Conservation (phyloP, 30 jellyfish, hydroid and myxozoan species). For the Hydractinia symbiolongicarpus region DNA sequence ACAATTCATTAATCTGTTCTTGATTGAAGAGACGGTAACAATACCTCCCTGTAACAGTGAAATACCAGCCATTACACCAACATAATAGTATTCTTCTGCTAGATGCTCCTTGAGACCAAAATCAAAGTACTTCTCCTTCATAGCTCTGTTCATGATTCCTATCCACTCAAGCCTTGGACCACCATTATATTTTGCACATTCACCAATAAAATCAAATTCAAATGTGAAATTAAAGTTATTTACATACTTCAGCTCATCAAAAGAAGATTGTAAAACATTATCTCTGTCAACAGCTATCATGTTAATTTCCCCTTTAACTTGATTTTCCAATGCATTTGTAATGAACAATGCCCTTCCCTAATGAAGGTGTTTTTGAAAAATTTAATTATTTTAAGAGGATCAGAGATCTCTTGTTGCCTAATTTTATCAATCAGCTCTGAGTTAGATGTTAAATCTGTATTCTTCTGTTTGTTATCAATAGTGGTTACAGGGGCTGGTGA, state of each 20-base stretch:
- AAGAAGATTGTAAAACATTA: slow-evolving; percentile 23
- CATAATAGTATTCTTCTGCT: slow-evolving; percentile 40
- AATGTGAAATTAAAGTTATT: slow-evolving; percentile 34
- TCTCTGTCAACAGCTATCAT: slow-evolving; percentile 38
- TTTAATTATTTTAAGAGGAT: slow-evolving; percentile 36
- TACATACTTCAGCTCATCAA: slow-evolving; percentile 33
- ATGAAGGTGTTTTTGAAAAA: slow-evolving; percentile 26
- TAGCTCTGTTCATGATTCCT: slow-evolving; percentile 24
- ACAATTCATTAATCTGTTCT: slow-evolving; percentile 24
- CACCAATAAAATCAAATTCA: slow-evolving; percentile 52
- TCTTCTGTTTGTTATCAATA: background rate
- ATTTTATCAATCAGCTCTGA: slow-evolving; percentile 10
- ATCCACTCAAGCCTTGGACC: slow-evolving; percentile 56
- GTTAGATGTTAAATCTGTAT: background rate
- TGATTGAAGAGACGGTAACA: slow-evolving; percentile 24
- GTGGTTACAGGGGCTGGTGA: slow-evolving; percentile 24
- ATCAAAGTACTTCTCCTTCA: slow-evolving; percentile 44
- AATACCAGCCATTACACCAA: slow-evolving; percentile 37
- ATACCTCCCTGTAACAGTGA: slow-evolving; percentile 47
- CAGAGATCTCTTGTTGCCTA: background rate
- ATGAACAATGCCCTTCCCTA: slow-evolving; percentile 39
- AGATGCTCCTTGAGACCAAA: slow-evolving; percentile 34
- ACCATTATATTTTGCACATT: slow-evolving; percentile 41
- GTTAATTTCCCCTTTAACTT: slow-evolving; percentile 40
- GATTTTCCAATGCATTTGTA: slow-evolving; percentile 5